Base-by-base conservation (phyloP, 1,140 invertebrate genomes). In the Drosophila sturtevanti region DNA sequence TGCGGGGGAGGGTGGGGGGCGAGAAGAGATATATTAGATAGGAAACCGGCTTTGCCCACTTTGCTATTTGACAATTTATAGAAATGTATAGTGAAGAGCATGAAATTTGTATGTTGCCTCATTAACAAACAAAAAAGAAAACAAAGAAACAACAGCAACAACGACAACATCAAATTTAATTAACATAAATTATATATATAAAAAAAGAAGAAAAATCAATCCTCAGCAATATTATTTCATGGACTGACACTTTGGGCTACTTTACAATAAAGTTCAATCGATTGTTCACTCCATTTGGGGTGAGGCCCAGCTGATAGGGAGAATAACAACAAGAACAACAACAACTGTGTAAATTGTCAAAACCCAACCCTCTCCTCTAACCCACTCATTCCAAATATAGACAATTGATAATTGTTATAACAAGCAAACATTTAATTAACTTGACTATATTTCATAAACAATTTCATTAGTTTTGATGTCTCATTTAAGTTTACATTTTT, bases 181-280 rank as follows among this genome's bases (percentile, higher is more conserved):
- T 73, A 27, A 56, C 74, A 77, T 73, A 68, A 68, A 64, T 68
- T 52, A 73, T 64, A 72, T n/a, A n/a, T n/a, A n/a, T n/a, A n/a
- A n/a, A n/a, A n/a, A n/a, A n/a, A n/a, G n/a, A n/a, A n/a, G n/a
- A 76, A 54, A 72, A 72, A 77, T 77, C 74, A 72, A 68, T 44
- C 35, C 38, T 22, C 60, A 63, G 24, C 56, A 66, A 60, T 60
- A 56, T 35, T 37, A 75, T 75, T 72, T 72, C 41, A 75, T 67
- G 73, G 31, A 18, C 44, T 73, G 35, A 35, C 41, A 55, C 34
- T 48, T 64, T 65, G 55, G 44, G 44, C 59, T 54, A 72, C 68
- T 72, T 72, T 48, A 48, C 41, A 48, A 48, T 68, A 27, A 21
- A 60, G 73, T 72, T 72, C 69, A 72, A 55, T 55, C 41, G 41